Conservation (phyloP, 2,797 vertebrate genomes). For the Anabas testudineus region DNA sequence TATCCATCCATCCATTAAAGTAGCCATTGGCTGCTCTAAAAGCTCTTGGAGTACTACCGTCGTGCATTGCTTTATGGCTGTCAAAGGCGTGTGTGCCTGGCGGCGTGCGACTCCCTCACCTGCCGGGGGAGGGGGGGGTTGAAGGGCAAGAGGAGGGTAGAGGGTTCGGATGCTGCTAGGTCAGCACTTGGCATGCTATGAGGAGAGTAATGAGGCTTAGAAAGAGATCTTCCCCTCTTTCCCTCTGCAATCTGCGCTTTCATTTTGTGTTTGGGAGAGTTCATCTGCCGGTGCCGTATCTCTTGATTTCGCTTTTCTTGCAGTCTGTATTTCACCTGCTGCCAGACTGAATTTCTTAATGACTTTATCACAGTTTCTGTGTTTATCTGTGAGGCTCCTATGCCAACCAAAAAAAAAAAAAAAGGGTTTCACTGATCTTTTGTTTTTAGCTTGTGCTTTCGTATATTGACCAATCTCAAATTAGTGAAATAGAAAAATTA, state of each 20-base stretch:
- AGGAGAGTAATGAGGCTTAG: slow-evolving; percentile 77
- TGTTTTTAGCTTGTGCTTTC: background rate
- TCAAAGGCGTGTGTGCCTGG: slow-evolving; percentile 55
- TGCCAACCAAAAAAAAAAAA: background rate
- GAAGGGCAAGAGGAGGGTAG: slow-evolving; percentile 70
- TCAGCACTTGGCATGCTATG: slow-evolving; percentile 77
- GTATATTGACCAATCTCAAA: slow-evolving; percentile 4
- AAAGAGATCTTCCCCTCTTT: slow-evolving; percentile 52
- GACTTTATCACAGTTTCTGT: background rate
- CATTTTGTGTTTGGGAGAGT: slow-evolving; percentile 51
- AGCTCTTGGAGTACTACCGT: slow-evolving; percentile 52
- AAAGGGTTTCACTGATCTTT: slow-evolving; percentile 4
- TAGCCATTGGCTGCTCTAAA: slow-evolving; percentile 64
- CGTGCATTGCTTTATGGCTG: slow-evolving; percentile 65
- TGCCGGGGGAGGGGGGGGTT: slow-evolving; percentile 60
- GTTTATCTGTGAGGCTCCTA: background rate
- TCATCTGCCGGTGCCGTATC: slow-evolving; percentile 28
- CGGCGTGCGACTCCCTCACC: slow-evolving; percentile 69
- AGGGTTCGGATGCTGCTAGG: slow-evolving; percentile 66
- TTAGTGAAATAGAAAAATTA: slow-evolving; percentile 16
- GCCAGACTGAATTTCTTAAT: slow-evolving; percentile 13
- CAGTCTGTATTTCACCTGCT: slow-evolving; percentile 13
- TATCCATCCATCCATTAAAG: slow-evolving; percentile 71
- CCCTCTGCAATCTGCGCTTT: slow-evolving; percentile 51
- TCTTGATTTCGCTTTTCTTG: slow-evolving; percentile 15